Evolutionary conservation across 2,113 vertebrate genomes (phyloP), one percentile per base, ranked within the genome.

Genomic region (Phrynosoma blainvillii): DNA sequence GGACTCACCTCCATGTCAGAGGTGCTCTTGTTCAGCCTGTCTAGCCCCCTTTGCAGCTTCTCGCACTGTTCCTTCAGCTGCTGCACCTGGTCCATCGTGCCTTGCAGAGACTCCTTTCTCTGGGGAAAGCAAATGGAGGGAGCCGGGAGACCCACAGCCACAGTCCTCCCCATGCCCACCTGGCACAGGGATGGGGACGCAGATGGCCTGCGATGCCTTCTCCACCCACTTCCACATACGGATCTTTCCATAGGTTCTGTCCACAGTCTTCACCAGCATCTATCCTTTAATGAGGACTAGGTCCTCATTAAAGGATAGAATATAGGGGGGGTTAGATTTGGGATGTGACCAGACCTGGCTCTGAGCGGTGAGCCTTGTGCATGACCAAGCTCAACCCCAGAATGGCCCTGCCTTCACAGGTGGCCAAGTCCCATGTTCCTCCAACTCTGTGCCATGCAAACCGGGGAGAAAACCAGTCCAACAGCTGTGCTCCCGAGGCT

Each of bases 1-100:
- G 10, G 11, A 71, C 84, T 93, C 23, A 87, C 94, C 93, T 94
- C 91, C 1, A 86, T 82, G 21, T 95, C 94, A 27, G 88, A 1
- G 0, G 90, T 11, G 84, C 47, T 82, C 42, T 30, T 21, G 71
- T 89, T 88, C 23, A 96, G 73, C 36, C 0, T 80, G 2, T 93
- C 90, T 0, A 70, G 65, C 1, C 81, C n/a, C 47, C 82, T 89
- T 85, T 95, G 91, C 84, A 96, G 89, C 42, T 91, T 42, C 0
- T 11, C 0, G 9, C 89, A 83, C 30, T 93, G 93, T n/a, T 92
- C 86, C 87, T 91, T 92, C 79, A 96, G 81, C 21, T 30, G 14
- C 3, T 91, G 40, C 47, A 95, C 86, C 54, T 94, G 85, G 4
- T 56, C 76, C 79, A 91, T 90, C 87, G 92, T 84, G 40, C 91